Base-by-base conservation (phyloP, 2,888 invertebrate species). In the Podabrus alpinus region DNA sequence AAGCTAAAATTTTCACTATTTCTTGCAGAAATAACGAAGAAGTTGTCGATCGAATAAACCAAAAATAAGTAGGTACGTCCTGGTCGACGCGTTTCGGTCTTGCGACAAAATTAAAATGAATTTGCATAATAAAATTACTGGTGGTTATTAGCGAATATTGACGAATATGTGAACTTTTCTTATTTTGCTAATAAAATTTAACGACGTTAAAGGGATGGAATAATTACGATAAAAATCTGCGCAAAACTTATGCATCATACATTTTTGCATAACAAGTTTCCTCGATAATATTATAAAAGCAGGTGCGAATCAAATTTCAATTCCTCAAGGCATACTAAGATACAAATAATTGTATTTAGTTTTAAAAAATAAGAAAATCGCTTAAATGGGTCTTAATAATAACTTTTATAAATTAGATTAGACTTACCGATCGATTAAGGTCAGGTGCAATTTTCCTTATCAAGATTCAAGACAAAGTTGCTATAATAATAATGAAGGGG, bases 181-280 rank as follows among this genome's bases (percentile, higher is more conserved):
- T 64, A 64, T 64, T 64, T 64, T 19, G 17, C 21, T 64, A 64
- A 64, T 64, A 64, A 64, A 64, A 64, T n/a, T 45, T 45, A 45
- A 45, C 45, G 45, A 45, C 45, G 45, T n/a, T 7, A 45, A 45
- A 45, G 45, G 45, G 45, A 45, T 45, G 45, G 45, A 45, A 45
- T 45, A 45, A 45, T 64, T 64, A 64, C 62, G 62, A 64, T 64
- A 64, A 64, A 64, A 64, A 64, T 64, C 62, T 64, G 15, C 21
- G 17, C 62, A 64, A 64, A 19, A 64, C 13, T 45, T 45, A 45
- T 45, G 45, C 45, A 45, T 45, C 45, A 45, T 45, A 45, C 45
- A 45, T 45, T 64, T 64, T 64, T 64, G 62, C 62, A 64, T 64
- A 64, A 64, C 62, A 64, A 64, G 62, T 64, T 64, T 21, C 19